Percentiles rank a stretch among this genome's conserved stretches.
These are phyloP conservation scores for Ormyrus rosae DNA, from an alignment of 2,888 invertebrate species.

Conservation along the genomic window DNA sequence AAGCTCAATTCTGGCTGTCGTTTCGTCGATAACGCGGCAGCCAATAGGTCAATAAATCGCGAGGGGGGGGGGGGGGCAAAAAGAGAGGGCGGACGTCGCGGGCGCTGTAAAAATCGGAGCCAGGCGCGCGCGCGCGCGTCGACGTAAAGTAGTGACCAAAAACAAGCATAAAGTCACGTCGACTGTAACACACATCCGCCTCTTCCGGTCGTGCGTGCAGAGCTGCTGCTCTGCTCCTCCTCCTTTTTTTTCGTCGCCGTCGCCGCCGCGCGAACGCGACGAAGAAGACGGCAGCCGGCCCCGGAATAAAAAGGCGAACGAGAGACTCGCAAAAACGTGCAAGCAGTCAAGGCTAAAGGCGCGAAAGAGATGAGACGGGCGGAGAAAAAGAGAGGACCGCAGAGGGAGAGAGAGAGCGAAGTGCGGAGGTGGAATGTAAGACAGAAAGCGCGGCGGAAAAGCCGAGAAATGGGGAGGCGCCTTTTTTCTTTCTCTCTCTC, in stretches of 20 bases:
- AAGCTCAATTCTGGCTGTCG: conserved; percentile 1
- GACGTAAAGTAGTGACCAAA: conserved; percentile 25
- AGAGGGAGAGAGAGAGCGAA: not conserved
- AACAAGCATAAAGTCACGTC: conserved; percentile 27
- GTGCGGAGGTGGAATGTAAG: not conserved
- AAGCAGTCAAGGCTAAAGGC: conserved; percentile 19
- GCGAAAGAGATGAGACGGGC: conserved; percentile 10
- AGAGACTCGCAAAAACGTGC: not conserved
- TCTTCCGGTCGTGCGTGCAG: not conserved
- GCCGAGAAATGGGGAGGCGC: not conserved
- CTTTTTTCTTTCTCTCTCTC: not conserved
- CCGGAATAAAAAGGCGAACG: not conserved
- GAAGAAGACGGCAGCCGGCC: not conserved
- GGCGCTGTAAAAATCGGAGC: conserved; percentile 20
- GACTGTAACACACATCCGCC: no score
- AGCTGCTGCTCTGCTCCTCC: no score
- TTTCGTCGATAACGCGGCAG: conserved; percentile 15
- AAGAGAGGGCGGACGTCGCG: not conserved
- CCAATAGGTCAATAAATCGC: conserved; percentile 35
- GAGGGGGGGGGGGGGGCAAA: not conserved
- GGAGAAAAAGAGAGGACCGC: not conserved
- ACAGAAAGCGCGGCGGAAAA: not conserved
- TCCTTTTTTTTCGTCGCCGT: no score
- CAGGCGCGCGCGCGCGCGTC: not conserved
- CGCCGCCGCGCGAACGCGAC: no score